Conservation (phyloP, 2,113 vertebrate species). For the Hyperoodon ampullatus region DNA sequence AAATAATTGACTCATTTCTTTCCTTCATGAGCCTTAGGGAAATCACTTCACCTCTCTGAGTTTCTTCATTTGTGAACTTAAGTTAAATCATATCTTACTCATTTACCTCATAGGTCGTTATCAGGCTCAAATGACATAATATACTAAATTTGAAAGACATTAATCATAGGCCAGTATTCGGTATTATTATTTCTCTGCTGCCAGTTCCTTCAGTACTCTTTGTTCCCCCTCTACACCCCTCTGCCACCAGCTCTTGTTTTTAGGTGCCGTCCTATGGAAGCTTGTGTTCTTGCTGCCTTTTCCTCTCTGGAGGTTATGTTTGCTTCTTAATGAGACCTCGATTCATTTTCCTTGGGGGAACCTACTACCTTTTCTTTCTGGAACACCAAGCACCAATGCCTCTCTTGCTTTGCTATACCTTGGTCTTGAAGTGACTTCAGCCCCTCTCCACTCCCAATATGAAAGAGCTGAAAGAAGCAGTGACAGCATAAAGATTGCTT, state of each 20-base stretch:
- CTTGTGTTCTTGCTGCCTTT: not conserved
- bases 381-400: not conserved
- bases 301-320: not conserved
- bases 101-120: not conserved
- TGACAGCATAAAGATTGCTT: not conserved
- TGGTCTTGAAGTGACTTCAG: not conserved
- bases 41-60: not conserved
- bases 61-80: constrained; percentile 22
- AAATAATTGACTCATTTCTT: not conserved
- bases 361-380: not conserved
- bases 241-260: not conserved
- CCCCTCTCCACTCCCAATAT: not conserved
- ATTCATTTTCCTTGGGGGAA: not conserved
- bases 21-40: not conserved
- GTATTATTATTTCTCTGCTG: not conserved
- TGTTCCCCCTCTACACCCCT: not conserved
- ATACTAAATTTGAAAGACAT: not conserved
- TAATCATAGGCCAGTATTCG: not conserved
- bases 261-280: not conserved
- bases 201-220: not conserved
- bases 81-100: not conserved
- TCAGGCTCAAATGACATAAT: not conserved
- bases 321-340: not conserved
- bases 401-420: not conserved
- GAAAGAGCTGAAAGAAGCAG: not conserved